A percentile compares a stretch with the other conserved stretches of the same genome.
Conservation (phyloP, 30 jellyfish, hydroid and myxozoan species). For the Turritopsis rubra region DNA sequence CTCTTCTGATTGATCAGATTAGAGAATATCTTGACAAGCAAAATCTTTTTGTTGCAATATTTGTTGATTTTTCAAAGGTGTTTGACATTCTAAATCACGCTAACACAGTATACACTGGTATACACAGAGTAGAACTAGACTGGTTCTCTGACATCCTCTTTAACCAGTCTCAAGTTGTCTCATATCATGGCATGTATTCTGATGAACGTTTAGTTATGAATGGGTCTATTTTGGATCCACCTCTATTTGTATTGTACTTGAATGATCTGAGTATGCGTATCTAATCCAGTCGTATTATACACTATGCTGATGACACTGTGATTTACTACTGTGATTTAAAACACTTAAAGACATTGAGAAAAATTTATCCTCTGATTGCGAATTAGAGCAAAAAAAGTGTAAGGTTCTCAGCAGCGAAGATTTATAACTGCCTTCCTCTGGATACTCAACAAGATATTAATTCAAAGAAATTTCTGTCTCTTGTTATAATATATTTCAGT, state of each 20-base stretch:
- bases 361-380: neutral
- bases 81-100: too few relatives aligned
- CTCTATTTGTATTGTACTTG: slow-evolving; percentile 37
- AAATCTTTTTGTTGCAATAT: too few relatives aligned
- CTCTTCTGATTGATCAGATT: neutral
- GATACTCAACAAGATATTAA: too few relatives aligned
- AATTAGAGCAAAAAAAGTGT: too few relatives aligned
- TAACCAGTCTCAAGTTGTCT: neutral
- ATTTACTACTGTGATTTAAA: neutral
- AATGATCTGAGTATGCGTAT: slow-evolving; percentile 25
- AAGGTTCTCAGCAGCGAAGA: too few relatives aligned
- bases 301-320: neutral
- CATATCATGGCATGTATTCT: slow-evolving; percentile 11
- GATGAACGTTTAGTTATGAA: slow-evolving; percentile 14
- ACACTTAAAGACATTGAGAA: neutral
- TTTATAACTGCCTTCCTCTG: too few relatives aligned
- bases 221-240: slow-evolving; percentile 39
- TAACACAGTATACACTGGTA: neutral
- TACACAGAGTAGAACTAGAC: neutral
- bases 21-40: too few relatives aligned
- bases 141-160: neutral
- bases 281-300: slow-evolving; percentile 1
- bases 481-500: too few relatives aligned
- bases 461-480: too few relatives aligned
- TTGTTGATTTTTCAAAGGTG: too few relatives aligned